Conservation (phyloP, 2,113 vertebrate species). For the Protobothrops flavoviridis region DNA sequence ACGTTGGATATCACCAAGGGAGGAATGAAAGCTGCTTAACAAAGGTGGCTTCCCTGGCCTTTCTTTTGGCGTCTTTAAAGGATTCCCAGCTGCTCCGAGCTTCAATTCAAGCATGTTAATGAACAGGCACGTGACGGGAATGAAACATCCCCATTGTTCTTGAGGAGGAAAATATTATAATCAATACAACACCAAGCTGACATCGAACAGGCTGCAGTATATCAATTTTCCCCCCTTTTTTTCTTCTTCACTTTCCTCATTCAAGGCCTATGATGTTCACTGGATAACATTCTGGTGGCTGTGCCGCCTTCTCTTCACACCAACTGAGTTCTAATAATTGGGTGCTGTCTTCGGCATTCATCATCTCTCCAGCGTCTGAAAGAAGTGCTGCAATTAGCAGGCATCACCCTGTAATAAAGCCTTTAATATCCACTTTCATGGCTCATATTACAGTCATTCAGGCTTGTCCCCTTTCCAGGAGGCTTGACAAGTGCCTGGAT, state of each 20-base stretch:
- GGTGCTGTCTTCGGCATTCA: conserved; percentile 71
- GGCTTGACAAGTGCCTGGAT: conserved; percentile 39
- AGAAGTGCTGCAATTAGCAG: conserved; percentile 75
- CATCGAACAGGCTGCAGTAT: not conserved
- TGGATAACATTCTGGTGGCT: conserved; percentile 67
- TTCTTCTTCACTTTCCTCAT: conserved; percentile 28
- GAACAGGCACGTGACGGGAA: not conserved
- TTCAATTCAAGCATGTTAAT: not conserved
- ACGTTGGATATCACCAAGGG: not conserved
- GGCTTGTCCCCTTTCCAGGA: conserved; percentile 45
- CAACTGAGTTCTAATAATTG: conserved; percentile 74
- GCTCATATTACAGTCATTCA: conserved; percentile 60
- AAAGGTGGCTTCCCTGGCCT: not conserved
- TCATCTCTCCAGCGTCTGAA: conserved; percentile 67
- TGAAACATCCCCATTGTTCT: conserved; percentile 8
- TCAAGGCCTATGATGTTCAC: conserved; percentile 37
- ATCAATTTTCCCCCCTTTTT: not conserved
- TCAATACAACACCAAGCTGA: not conserved
- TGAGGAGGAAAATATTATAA: conserved; percentile 24
- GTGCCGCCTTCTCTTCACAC: conserved; percentile 50
- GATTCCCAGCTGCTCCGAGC: not conserved
- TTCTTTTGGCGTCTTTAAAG: not conserved
- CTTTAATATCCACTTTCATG: conserved; percentile 64
- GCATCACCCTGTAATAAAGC: conserved; percentile 71
- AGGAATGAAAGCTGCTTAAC: not conserved